phyloP scores from a whole-genome alignment of 2,888 invertebrate species.

The Lasioglossum leucozonium region DNA sequence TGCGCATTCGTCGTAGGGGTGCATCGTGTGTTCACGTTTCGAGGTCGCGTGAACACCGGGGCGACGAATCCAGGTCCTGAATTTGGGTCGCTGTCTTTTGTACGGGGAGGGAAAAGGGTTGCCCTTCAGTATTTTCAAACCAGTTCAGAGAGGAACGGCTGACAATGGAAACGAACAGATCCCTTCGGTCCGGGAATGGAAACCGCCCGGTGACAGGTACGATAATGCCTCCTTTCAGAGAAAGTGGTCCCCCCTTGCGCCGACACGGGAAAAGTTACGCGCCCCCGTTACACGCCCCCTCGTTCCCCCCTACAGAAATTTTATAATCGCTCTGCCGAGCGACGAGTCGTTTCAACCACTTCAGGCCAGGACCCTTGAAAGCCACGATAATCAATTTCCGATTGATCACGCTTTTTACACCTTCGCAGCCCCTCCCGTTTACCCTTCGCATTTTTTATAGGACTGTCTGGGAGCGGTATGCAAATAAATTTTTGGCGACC shows the following conservation, averaged over 20 bases:
- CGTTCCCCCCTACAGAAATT: neutral
- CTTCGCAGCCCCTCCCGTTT: neutral
- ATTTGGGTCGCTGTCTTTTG: slow-evolving; percentile 67
- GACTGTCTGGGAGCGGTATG: neutral
- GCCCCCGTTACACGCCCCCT: neutral
- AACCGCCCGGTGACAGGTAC: slow-evolving; percentile 56
- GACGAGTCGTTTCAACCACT: neutral
- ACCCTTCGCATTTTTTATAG: neutral
- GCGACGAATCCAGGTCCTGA: slow-evolving; percentile 38
- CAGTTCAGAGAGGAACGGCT: slow-evolving; percentile 47
- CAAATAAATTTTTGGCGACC: neutral
- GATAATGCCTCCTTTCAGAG: slow-evolving; percentile 45
- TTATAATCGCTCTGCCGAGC: slow-evolving; percentile 5
- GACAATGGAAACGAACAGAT: slow-evolving; percentile 59
- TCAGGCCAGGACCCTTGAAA: neutral
- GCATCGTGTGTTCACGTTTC: slow-evolving; percentile 37
- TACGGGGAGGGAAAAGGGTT: slow-evolving; percentile 55
- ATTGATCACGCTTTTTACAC: neutral
- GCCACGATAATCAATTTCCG: neutral
- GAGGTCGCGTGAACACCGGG: slow-evolving; percentile 37
- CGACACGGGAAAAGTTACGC: slow-evolving; percentile 34
- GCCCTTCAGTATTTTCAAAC: slow-evolving; percentile 66
- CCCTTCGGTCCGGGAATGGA: slow-evolving; percentile 41
- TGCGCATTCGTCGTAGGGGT: neutral
- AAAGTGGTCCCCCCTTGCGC: slow-evolving; percentile 30